Evolutionary conservation across 2,888 invertebrate species (phyloP).

Genomic region (Euzophera pinguis): DNA sequence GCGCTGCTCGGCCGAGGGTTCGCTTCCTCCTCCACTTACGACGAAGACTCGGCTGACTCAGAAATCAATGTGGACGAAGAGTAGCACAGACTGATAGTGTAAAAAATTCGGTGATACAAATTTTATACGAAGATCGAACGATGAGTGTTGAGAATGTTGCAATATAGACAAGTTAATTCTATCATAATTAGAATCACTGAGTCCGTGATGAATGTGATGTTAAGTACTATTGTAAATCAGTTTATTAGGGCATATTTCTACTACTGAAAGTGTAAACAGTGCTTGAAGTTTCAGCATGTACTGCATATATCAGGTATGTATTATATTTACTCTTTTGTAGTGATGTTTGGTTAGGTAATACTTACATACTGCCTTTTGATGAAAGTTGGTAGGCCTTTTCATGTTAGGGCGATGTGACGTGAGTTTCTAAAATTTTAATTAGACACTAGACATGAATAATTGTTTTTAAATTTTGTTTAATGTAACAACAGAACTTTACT

Average conservation of each 20-base stretch:
- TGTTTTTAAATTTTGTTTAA: too few species aligned
- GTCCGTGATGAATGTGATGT: slow-evolving; percentile 62
- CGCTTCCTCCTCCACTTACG: slow-evolving; percentile 75
- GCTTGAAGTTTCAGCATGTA: slow-evolving; percentile 49
- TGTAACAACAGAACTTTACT: too few species aligned
- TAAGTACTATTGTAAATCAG: slow-evolving; percentile 52
- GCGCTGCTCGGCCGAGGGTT: slow-evolving; percentile 75
- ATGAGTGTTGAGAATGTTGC: slow-evolving; percentile 44
- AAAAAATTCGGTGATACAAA: slow-evolving; percentile 36
- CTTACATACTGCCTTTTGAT: slow-evolving; percentile 22
- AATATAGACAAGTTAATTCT: slow-evolving; percentile 55
- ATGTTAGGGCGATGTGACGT: too few species aligned
- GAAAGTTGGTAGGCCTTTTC: too few species aligned
- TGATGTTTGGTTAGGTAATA: slow-evolving; percentile 26
- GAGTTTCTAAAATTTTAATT: too few species aligned
- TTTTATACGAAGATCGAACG: slow-evolving; percentile 17
- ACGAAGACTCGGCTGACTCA: slow-evolving; percentile 74
- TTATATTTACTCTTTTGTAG: slow-evolving; percentile 37
- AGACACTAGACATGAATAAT: too few species aligned
- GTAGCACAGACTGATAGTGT: slow-evolving; percentile 59
- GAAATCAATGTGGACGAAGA: slow-evolving; percentile 77
- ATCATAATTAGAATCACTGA: slow-evolving; percentile 51
- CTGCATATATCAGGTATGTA: slow-evolving; percentile 67
- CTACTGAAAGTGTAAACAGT: slow-evolving; percentile 63
- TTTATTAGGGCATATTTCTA: slow-evolving; percentile 51